Base-by-base conservation (phyloP, 2,113 vertebrate species). In the Setophaga coronata region DNA sequence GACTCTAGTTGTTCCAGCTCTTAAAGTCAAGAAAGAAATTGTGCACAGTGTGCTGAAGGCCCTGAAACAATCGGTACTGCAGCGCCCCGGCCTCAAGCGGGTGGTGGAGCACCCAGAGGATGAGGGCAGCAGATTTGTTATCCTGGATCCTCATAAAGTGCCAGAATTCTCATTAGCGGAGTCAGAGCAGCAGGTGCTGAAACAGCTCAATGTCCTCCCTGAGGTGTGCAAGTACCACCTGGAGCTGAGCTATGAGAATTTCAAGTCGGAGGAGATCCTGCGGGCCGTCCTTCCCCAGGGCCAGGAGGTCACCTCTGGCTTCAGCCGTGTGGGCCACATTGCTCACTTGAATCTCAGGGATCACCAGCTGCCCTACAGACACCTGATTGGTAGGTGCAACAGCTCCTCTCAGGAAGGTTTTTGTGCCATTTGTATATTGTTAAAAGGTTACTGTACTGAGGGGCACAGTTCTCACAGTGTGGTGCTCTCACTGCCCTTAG, bases 291-390 rank as follows among this genome's bases (percentile, higher is more conserved):
- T 99, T 54, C 99, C 99, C 8, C 97, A 98, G 85, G 99, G 99
- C 21, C 99, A 99, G 54, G 99, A 99, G 9, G 99, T 99, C 92
- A 99, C 98, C 25, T 99, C 99, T 11, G 98, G 98, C 1, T 99
- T 99, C 94, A 99, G 99, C 97, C 98, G 99, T 43, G 97, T 99
- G 60, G 99, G 99, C 78, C 99, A 99, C 96, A 99, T 99, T 24
- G 99, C 98, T 72, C 99, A 99, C 72, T 82, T 99, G 97, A 99
- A 99, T 72, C 99, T 99, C 85, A 98, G 99, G 93, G 99, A 99
- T 38, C 99, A 99, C 97, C 99, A 99, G 91, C 98, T 99, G 18
- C 96, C 98, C 1, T 99, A 98, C 98, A 99, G 98, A 94, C 98
- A 98, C 74, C 97, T 99, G 96, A 99, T 99, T 71, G 99, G 99